Evolutionary conservation across 2,888 invertebrate genomes (phyloP).

Genomic region (Orgyia antiqua): DNA sequence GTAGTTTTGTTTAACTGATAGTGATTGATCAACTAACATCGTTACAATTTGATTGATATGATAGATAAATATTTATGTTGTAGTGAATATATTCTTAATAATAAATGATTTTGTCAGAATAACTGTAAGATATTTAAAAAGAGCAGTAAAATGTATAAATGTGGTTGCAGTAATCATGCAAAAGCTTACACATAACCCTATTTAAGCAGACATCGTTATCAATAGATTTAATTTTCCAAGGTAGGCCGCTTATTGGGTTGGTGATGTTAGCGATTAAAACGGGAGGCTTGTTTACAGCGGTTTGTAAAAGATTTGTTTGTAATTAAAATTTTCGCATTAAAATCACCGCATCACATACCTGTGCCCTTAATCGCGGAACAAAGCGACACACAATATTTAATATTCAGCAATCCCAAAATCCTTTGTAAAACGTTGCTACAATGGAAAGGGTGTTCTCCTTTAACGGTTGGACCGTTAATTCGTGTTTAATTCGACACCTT

Average conservation of each 20-base stretch:
- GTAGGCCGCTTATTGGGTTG: conserved; percentile 3
- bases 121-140: too few species aligned
- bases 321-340: conserved; percentile 48
- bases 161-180: too few species aligned
- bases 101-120: too few species aligned
- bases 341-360: conserved; percentile 44
- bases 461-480: conserved; percentile 74
- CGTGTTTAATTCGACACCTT: conserved; percentile 79
- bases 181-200: too few species aligned
- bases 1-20: too few species aligned
- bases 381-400: conserved; percentile 72
- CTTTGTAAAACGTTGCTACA: conserved; percentile 68
- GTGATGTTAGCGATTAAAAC: conserved; percentile 11
- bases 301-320: conserved; percentile 28
- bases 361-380: conserved; percentile 59
- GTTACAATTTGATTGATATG: neutral
- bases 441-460: conserved; percentile 75
- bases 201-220: neutral
- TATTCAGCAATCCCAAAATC: conserved; percentile 74
- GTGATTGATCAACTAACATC: neutral
- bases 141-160: too few species aligned
- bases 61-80: neutral
- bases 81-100: too few species aligned
- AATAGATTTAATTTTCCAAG: conserved; percentile 2
- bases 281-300: conserved; percentile 16